Conservation (phyloP, 2,797 vertebrate species). For the Denticeps clupeoides region DNA sequence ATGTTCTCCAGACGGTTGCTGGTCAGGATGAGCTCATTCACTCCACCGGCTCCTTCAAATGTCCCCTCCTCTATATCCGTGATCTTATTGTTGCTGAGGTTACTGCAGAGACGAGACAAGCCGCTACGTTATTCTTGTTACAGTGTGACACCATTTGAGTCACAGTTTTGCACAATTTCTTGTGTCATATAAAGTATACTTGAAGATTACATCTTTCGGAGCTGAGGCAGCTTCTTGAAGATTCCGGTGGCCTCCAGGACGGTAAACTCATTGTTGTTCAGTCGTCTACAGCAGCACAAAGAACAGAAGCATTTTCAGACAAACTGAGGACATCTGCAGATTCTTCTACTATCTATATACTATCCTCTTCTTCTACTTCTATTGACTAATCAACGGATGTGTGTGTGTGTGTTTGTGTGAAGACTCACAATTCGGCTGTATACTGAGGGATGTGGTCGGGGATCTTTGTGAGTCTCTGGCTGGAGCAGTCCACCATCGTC, state of each 20-base stretch:
- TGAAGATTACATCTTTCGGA: constrained; percentile 85
- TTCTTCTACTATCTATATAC: too few species aligned
- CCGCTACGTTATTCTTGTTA: constrained; percentile 26
- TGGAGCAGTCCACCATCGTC: constrained; percentile 94
- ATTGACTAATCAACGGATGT: too few species aligned
- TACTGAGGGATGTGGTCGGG: constrained; percentile 95
- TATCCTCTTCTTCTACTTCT: too few species aligned
- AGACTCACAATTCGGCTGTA: constrained; percentile 90
- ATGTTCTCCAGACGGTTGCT: constrained; percentile 87
- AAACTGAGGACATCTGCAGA: too few species aligned
- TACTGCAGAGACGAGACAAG: constrained; percentile 67
- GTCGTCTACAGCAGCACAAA: constrained; percentile 56
- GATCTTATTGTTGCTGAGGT: constrained; percentile 96
- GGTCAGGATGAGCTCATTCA: constrained; percentile 88
- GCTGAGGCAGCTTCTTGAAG: constrained; percentile 93
- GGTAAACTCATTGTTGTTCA: constrained; percentile 97
- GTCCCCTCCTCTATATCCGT: constrained; percentile 94
- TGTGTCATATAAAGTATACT: neutral
- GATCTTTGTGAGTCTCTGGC: constrained; percentile 90
- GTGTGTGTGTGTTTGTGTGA: neutral
- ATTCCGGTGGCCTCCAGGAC: constrained; percentile 92
- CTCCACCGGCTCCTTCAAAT: constrained; percentile 85
- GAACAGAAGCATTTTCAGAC: constrained; percentile 4
- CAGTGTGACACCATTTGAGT: too few species aligned
- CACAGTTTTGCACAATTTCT: neutral